Evolutionary conservation across 2,113 vertebrate genomes (phyloP).

Genomic region (Nothocercus julius): DNA sequence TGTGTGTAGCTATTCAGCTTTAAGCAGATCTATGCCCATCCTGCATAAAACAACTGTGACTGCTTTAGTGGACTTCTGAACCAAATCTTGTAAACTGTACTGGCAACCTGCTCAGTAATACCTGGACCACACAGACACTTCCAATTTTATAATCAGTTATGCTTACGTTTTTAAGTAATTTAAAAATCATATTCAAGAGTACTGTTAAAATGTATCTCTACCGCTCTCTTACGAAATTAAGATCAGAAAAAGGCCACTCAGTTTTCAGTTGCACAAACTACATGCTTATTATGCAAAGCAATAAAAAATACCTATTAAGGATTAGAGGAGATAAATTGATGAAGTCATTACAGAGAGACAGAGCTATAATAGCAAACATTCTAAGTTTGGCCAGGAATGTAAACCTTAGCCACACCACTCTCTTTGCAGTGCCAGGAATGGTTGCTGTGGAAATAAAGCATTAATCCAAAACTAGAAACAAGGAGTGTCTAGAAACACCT

Average conservation of each 20-base stretch:
- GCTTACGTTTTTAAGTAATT: background rate
- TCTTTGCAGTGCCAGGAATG: background rate
- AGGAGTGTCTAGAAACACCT: background rate
- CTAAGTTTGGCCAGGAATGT: background rate
- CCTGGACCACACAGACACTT: background rate
- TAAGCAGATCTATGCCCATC: background rate
- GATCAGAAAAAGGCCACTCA: background rate
- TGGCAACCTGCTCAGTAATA: background rate
- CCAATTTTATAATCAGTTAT: background rate
- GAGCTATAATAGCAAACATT: background rate
- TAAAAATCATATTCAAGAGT: background rate
- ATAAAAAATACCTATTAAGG: background rate
- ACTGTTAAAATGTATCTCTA: background rate
- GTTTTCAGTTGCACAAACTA: background rate
- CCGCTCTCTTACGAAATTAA: background rate
- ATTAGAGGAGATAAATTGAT: background rate
- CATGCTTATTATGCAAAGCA: background rate
- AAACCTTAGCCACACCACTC: background rate
- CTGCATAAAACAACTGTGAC: background rate
- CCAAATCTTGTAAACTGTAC: background rate
- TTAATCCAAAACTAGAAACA: background rate
- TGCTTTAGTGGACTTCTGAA: background rate
- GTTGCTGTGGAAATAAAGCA: conserved; percentile 38
- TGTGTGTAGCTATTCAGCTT: background rate
- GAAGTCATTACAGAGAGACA: background rate